Percentiles rank a stretch among this genome's conserved stretches.
These are phyloP conservation scores for Atlantisia rogersi DNA, from an alignment of 2,113 vertebrate genomes.

Conservation along the genomic window DNA sequence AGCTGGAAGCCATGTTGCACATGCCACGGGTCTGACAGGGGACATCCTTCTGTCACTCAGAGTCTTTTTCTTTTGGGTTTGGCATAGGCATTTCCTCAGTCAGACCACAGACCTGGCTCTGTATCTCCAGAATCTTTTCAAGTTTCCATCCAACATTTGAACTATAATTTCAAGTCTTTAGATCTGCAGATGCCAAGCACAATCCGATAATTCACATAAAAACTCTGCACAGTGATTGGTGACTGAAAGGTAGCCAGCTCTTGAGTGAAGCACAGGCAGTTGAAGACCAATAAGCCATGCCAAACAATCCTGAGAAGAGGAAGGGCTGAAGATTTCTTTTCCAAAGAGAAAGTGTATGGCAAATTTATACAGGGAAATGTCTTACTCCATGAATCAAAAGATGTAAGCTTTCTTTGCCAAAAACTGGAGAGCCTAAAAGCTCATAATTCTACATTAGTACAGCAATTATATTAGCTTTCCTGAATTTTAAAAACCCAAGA, in stretches of 20 bases:
- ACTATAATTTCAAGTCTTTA: not conserved
- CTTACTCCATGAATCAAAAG: not conserved
- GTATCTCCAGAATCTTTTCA: not conserved
- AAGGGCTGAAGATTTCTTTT: not conserved
- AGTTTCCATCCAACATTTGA: not conserved
- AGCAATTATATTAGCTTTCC: conserved; percentile 27
- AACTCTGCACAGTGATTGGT: not conserved
- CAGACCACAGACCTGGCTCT: not conserved
- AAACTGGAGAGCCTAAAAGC: not conserved
- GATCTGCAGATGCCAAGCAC: not conserved
- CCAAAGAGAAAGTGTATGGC: not conserved
- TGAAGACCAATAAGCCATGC: not conserved
- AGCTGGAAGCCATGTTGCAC: not conserved
- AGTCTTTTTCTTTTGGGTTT: not conserved
- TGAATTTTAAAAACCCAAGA: not conserved
- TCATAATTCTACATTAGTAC: conserved; percentile 1
- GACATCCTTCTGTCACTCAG: not conserved
- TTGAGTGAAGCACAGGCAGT: not conserved
- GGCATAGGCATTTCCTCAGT: not conserved
- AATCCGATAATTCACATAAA: not conserved
- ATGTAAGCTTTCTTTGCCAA: not conserved
- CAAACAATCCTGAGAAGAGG: not conserved
- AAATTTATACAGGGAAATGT: not conserved
- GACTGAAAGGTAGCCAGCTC: conserved; percentile 24
- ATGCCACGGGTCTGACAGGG: accelerated